phyloP scores from a whole-genome alignment of 2,888 invertebrate genomes.

The Drosophila meridiana region DNA sequence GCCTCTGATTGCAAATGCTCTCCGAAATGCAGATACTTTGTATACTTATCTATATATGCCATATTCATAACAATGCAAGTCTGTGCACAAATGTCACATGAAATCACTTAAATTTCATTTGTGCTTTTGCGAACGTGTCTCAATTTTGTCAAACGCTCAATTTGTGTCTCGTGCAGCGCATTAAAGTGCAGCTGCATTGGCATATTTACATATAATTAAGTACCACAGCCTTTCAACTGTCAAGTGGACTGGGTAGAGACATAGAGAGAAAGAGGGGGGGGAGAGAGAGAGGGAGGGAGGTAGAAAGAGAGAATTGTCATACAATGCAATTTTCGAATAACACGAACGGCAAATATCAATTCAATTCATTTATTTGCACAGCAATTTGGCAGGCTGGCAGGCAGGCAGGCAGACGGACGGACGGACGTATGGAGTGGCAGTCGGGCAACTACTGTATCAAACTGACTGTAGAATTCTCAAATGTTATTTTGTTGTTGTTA shows the following conservation, averaged over 20 bases:
- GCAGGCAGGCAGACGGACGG: neutral
- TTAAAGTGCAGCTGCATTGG: slow-evolving; percentile 19
- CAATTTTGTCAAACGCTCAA: slow-evolving; percentile 9
- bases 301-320: slow-evolving; percentile 9
- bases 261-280: neutral
- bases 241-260: neutral
- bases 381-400: slow-evolving; percentile 54
- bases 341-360: slow-evolving; percentile 76
- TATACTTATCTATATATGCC: neutral
- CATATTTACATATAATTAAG: slow-evolving; percentile 40
- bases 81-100: neutral
- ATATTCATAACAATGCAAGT: neutral
- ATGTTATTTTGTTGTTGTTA: slow-evolving; percentile 26
- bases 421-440: neutral
- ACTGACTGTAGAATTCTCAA: slow-evolving; percentile 44
- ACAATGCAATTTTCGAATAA: slow-evolving; percentile 69
- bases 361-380: slow-evolving; percentile 76
- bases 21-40: neutral
- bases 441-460: slow-evolving; percentile 44
- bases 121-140: neutral
- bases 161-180: slow-evolving; percentile 13
- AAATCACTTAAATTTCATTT: slow-evolving; percentile 11
- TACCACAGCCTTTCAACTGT: slow-evolving; percentile 27
- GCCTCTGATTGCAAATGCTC: neutral
- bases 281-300: neutral